Conservation (phyloP, 1,140 invertebrate species). For the Bombus polaris region DNA sequence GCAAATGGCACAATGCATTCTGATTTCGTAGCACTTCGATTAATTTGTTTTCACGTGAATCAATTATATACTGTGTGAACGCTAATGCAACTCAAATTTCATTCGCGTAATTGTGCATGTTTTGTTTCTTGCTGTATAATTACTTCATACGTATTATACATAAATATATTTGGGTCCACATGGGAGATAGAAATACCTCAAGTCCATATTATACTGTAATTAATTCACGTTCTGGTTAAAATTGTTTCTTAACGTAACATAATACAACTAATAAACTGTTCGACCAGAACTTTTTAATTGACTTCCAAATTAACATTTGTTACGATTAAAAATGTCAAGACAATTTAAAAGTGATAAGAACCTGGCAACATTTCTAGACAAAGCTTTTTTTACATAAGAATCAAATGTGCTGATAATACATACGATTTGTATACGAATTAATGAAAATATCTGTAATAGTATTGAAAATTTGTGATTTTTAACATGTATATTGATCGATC, state of each 20-base stretch:
- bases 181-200: not conserved
- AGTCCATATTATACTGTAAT: not conserved
- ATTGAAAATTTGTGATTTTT: not conserved
- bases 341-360: not conserved
- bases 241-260: not conserved
- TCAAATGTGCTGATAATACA: not conserved
- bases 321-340: not conserved
- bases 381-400: not conserved
- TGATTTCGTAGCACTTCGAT: not conserved
- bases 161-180: constrained; percentile 74
- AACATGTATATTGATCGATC: not conserved
- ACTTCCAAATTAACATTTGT: constrained; percentile 7
- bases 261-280: constrained; percentile 22
- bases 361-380: not conserved
- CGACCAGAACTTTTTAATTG: not conserved
- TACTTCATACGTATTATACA: constrained; percentile 54
- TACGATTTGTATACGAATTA: not conserved
- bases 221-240: not conserved
- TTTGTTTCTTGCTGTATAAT: constrained; percentile 36
- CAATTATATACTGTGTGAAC: not conserved
- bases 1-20: constrained; percentile 7
- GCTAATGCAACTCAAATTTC: constrained; percentile 3
- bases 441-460: not conserved
- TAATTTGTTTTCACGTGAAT: constrained; percentile 3
- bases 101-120: constrained; percentile 30